These are phyloP conservation scores for Ctenomys sociabilis DNA, from an alignment of 2,113 vertebrate species.

Conservation along the genomic window DNA sequence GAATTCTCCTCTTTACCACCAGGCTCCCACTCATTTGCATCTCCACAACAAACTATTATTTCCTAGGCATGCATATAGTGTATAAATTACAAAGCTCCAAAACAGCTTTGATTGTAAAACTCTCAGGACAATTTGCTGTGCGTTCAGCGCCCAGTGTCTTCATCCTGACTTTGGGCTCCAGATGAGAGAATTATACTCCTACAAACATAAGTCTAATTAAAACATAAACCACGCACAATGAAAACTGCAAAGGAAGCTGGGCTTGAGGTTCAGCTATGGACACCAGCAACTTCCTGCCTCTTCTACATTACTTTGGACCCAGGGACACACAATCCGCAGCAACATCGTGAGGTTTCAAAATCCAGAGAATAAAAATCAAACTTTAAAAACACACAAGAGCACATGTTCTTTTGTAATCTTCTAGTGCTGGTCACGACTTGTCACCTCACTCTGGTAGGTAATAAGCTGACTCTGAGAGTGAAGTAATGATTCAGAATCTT, in stretches of 20 bases:
- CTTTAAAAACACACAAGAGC: background rate
- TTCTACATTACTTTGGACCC: slow-evolving; percentile 15
- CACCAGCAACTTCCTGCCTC: background rate
- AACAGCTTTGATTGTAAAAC: slow-evolving; percentile 30
- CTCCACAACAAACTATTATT: background rate
- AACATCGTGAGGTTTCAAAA: background rate
- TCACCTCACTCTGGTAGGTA: background rate
- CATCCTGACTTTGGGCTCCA: background rate
- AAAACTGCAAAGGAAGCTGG: slow-evolving; percentile 5
- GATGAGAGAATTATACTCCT: background rate
- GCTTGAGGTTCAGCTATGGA: background rate
- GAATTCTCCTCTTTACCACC: background rate
- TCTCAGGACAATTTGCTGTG: background rate
- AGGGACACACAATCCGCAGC: background rate
- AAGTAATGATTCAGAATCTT: background rate
- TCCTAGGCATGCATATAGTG: background rate
- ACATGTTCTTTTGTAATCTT: background rate
- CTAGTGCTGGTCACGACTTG: background rate
- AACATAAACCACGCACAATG: background rate
- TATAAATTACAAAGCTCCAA: slow-evolving; percentile 60
- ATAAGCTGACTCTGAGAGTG: background rate
- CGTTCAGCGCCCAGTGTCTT: background rate
- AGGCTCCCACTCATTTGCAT: background rate
- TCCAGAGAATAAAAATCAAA: slow-evolving; percentile 1
- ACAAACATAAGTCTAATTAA: slow-evolving; percentile 45